These are phyloP conservation scores for Tryphoninae sp. DNA, from an alignment of 2,888 invertebrate species.

Conservation along the genomic window DNA sequence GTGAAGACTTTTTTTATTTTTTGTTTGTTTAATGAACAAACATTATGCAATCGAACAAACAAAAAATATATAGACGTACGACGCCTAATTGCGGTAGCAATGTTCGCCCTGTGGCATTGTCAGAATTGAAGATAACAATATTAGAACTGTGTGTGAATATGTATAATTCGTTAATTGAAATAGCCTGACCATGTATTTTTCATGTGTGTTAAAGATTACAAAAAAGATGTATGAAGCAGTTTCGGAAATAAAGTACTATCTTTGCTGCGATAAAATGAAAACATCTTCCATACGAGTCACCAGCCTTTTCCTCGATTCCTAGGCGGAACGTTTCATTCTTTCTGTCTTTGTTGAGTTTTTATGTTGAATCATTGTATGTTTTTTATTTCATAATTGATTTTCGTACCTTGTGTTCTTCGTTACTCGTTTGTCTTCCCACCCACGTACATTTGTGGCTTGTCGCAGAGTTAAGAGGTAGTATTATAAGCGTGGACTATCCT, in stretches of 20 bases:
- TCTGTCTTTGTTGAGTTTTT: constrained; percentile 59
- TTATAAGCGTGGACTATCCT: too few relatives aligned
- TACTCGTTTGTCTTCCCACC: constrained; percentile 56
- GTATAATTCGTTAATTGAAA: constrained; percentile 46
- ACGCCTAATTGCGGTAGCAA: constrained; percentile 41
- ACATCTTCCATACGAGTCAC: constrained; percentile 68
- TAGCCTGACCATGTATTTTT: constrained; percentile 57
- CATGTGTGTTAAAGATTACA: constrained; percentile 56
- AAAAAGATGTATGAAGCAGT: constrained; percentile 67
- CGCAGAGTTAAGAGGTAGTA: neutral
- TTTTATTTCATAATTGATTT: constrained; percentile 64
- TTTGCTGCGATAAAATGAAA: constrained; percentile 69
- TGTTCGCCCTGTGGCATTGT: constrained; percentile 41
- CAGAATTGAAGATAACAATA: constrained; percentile 26
- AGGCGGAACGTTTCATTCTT: constrained; percentile 46
- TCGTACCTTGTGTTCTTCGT: constrained; percentile 79
- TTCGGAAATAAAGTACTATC: constrained; percentile 75
- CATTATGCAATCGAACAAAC: constrained; percentile 31
- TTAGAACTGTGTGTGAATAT: constrained; percentile 44
- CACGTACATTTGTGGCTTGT: constrained; percentile 28
- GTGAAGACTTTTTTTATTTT: constrained; percentile 1
- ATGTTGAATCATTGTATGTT: constrained; percentile 37
- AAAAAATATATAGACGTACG: constrained; percentile 15
- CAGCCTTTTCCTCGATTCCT: constrained; percentile 68
- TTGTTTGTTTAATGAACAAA: constrained; percentile 3